Base-by-base conservation (phyloP, 2,797 vertebrate species). In the Lepus oiostolus region DNA sequence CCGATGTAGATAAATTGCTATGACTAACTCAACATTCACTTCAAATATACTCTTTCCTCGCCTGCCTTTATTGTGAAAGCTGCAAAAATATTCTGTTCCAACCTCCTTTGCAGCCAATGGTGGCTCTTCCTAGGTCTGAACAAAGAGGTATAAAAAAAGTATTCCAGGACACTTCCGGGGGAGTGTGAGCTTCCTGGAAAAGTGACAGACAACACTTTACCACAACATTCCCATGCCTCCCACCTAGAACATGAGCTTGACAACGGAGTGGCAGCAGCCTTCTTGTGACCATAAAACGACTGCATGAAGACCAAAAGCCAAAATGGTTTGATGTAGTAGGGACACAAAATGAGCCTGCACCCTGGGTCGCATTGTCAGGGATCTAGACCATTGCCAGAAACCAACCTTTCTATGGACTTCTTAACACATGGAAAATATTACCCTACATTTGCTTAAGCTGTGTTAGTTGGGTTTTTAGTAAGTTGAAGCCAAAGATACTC, bases 401-500 rank as follows among this genome's bases (percentile, higher is more conserved):
- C 32, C 42, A 81, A 81, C n/a, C 28, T 83, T 93, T 82, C 76
- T 80, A 47, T 65, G 21, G 11, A 32, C 32, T 82, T 85, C 82
- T 86, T 17, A 32, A 14, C 77, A 14, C 9, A 26, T 70, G 71
- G 79, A 85, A 94, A 96, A 65, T 4, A 38, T 12, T 54, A 47
- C 26, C 70, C 58, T 17, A 22, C 71, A 52, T 93, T 75, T 32
- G 10, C 42, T 65, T 70, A 81, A 93, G 50, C 80, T 70, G 50
- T 88, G 14, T 26, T 62, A 67, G 54, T 52, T 89, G 9, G 9
- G 30, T 85, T 84, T 72, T 79, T 7, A 22, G 60, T 77, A 91
- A 90, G 50, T n/a, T 47, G 32, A 88, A 95, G 32, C 38, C 71
- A 80, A 85, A 85, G 54, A 28, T 28, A 77, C 63, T 79, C 68